A percentile compares a stretch with the other conserved stretches of the same genome.
These are phyloP conservation scores for Drosophila gaucha DNA, from an alignment of 2,888 invertebrate species.

Conservation along the genomic window DNA sequence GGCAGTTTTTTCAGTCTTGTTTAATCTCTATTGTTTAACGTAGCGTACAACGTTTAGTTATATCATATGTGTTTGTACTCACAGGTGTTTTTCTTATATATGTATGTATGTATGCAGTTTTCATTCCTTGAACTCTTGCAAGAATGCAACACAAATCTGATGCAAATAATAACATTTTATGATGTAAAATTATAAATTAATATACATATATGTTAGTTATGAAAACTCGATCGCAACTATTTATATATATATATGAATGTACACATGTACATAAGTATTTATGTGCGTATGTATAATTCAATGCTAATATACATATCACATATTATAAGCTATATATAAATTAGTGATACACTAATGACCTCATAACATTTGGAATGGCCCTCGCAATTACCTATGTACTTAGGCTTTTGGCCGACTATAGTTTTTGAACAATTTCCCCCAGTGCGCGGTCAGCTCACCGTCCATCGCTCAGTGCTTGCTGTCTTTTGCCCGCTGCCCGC, in stretches of 20 bases:
- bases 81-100: no score
- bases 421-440: conserved; percentile 66
- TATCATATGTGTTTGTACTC: no score
- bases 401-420: conserved; percentile 31
- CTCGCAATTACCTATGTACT: conserved; percentile 9
- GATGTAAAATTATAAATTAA: no score
- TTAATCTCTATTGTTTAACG: no score
- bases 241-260: background rate
- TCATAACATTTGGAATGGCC: background rate
- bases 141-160: no score
- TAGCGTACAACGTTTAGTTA: no score
- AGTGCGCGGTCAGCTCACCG: conserved; percentile 66
- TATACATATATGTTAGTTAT: background rate
- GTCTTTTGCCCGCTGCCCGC: conserved; percentile 1
- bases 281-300: background rate
- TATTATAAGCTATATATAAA: background rate
- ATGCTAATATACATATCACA: no score
- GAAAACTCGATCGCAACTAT: no score
- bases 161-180: background rate
- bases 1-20: conserved; percentile 13
- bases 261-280: background rate
- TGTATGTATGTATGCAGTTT: no score
- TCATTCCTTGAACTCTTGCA: background rate
- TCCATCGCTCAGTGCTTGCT: conserved; percentile 27
- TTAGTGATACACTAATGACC: background rate